Conservation (phyloP, 2,797 vertebrate species). For the Anas flavirostris region DNA sequence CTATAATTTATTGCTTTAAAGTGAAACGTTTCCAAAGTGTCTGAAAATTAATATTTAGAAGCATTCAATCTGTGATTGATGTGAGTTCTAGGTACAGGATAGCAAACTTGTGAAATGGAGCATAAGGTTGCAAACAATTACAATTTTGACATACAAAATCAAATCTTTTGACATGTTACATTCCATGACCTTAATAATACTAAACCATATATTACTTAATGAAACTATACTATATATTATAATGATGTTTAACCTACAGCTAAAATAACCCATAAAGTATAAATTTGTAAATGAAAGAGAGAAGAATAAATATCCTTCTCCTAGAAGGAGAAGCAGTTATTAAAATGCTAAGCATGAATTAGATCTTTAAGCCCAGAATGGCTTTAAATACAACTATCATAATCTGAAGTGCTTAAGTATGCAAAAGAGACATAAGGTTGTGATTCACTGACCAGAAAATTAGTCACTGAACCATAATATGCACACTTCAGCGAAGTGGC, state of each 20-base stretch:
- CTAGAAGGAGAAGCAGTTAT: neutral
- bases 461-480: slow-evolving; percentile 16
- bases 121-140: neutral
- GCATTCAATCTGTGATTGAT: neutral
- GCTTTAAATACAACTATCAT: slow-evolving; percentile 9
- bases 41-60: neutral
- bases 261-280: neutral
- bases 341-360: slow-evolving; percentile 4
- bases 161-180: neutral
- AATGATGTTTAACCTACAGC: neutral
- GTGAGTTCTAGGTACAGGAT: neutral
- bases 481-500: slow-evolving; percentile 18
- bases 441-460: slow-evolving; percentile 60
- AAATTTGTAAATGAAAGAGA: neutral
- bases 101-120: neutral
- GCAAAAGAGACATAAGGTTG: slow-evolving; percentile 33
- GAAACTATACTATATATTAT: neutral
- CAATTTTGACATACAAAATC: neutral
- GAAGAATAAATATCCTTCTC: neutral
- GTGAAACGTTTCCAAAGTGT: neutral
- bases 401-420: slow-evolving; percentile 15
- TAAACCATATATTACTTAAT: neutral
- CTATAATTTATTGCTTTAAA: neutral
- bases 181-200: neutral
- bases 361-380: neutral